Conservation (phyloP, 2,797 vertebrate species). For the Anguilla pacifica region DNA sequence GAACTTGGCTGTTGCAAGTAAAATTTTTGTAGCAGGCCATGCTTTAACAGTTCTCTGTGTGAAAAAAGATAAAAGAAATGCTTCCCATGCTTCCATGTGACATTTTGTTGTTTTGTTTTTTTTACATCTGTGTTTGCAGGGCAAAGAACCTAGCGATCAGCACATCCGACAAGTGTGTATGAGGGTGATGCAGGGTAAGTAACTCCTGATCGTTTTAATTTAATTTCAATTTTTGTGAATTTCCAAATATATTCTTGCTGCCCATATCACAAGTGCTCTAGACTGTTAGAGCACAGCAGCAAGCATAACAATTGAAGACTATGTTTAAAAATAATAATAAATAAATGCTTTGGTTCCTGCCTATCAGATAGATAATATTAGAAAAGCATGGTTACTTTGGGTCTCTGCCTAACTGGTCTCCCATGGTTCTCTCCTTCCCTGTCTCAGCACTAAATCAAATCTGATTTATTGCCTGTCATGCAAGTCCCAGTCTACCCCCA, state of each 20-base stretch:
- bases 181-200: conserved; percentile 97
- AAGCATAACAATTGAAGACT: conserved; percentile 51
- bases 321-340: conserved; percentile 37
- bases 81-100: background rate
- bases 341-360: conserved; percentile 66
- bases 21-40: background rate
- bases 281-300: background rate
- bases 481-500: conserved; percentile 77
- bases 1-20: no score
- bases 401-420: conserved; percentile 58
- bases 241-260: no score
- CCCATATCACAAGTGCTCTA: background rate
- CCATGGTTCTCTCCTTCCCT: conserved; percentile 45
- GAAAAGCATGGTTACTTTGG: conserved; percentile 59
- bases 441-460: conserved; percentile 64
- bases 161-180: conserved; percentile 98
- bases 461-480: conserved; percentile 70
- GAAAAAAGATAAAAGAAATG: background rate
- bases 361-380: conserved; percentile 68
- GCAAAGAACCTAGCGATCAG: conserved; percentile 91
- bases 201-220: conserved; percentile 10
- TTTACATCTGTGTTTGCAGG: conserved; percentile 68
- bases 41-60: background rate
- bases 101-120: conserved; percentile 19
- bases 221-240: background rate